Evolutionary conservation across 2,113 vertebrate species (phyloP).

Genomic region (Leptobrachium ailaonicum): DNA sequence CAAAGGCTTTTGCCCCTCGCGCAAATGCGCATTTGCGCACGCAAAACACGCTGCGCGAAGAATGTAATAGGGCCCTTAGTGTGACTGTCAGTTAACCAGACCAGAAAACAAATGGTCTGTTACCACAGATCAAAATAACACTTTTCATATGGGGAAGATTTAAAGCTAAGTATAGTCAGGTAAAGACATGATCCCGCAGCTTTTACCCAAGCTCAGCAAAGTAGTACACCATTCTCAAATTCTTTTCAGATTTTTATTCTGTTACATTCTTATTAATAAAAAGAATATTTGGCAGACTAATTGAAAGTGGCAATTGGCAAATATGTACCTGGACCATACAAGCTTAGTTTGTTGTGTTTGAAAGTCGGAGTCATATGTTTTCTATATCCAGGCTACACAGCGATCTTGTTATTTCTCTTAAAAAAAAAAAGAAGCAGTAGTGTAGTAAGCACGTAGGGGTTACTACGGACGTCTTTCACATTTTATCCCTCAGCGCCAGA

Average conservation of each 20-base stretch:
- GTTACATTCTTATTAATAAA: slow-evolving; percentile 14
- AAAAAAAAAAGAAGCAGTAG: not conserved
- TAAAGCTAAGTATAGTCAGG: not conserved
- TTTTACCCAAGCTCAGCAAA: too few relatives aligned
- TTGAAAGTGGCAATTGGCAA: slow-evolving; percentile 17
- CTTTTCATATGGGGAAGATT: too few relatives aligned
- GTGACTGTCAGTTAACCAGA: not conserved
- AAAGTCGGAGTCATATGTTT: slow-evolving; percentile 3
- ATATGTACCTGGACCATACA: slow-evolving; percentile 4
- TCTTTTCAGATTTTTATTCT: slow-evolving; percentile 3
- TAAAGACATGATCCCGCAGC: not conserved
- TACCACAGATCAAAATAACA: not conserved
- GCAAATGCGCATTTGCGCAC: too few relatives aligned
- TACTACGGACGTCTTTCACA: slow-evolving; percentile 25
- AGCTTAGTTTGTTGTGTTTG: slow-evolving; percentile 6
- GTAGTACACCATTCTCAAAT: not conserved
- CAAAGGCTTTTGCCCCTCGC: too few relatives aligned
- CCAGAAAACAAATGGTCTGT: not conserved
- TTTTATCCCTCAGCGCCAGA: slow-evolving; percentile 7
- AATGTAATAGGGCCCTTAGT: not conserved
- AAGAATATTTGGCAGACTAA: slow-evolving; percentile 27
- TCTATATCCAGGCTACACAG: not conserved
- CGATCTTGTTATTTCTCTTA: not conserved
- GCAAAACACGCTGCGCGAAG: too few relatives aligned
- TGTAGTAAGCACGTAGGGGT: slow-evolving; percentile 28